Evolutionary conservation across 2,113 vertebrate genomes (phyloP).

Genomic region (Eudyptes chrysolophus): DNA sequence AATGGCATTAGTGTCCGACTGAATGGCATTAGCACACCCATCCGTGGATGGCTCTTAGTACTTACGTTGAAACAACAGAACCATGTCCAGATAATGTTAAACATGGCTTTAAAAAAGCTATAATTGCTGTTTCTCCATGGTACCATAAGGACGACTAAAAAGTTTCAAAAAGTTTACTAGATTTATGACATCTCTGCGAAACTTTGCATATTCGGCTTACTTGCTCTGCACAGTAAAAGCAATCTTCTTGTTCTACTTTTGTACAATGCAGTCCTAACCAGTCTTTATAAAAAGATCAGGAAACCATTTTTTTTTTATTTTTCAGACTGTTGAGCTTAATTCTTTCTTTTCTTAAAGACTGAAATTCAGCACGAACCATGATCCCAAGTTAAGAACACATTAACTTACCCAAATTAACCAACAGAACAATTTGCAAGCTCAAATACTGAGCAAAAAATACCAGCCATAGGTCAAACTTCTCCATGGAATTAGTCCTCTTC

Average conservation of each 20-base stretch:
- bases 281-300: neutral
- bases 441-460: neutral
- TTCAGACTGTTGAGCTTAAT: neutral
- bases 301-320: neutral
- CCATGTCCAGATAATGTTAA: neutral
- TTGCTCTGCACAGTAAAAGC: neutral
- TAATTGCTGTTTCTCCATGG: neutral
- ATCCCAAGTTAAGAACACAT: neutral
- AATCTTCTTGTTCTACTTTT: neutral
- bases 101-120: neutral
- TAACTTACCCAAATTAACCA: neutral
- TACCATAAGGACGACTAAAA: neutral
- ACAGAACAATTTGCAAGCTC: neutral
- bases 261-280: neutral
- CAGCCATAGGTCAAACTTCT: neutral
- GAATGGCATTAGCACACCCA: neutral
- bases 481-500: neutral
- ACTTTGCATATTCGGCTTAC: neutral
- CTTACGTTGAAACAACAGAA: neutral
- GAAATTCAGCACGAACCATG: neutral
- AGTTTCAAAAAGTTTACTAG: neutral
- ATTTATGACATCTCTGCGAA: neutral
- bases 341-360: neutral
- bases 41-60: neutral
- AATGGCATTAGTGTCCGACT: neutral